These are phyloP conservation scores for Tor tambroides DNA, from an alignment of 2,113 vertebrate species.

Conservation along the genomic window DNA sequence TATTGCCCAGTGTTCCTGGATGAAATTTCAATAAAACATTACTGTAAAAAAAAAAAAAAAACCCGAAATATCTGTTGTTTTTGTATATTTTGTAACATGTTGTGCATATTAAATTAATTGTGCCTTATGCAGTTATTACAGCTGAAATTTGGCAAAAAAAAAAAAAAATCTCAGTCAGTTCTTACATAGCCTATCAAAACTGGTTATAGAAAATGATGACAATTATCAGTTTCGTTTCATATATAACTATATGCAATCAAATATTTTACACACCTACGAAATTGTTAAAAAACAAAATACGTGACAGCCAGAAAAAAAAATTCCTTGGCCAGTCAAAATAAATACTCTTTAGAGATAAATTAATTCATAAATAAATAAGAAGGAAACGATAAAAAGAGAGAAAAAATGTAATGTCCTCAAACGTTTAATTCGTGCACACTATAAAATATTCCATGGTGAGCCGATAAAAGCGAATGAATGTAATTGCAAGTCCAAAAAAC, in stretches of 20 bases:
- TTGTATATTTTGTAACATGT: not conserved
- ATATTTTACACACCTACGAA: not conserved
- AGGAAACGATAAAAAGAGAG: not conserved
- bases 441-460: not conserved
- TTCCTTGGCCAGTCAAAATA: not conserved
- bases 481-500: not conserved
- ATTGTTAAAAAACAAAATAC: not conserved
- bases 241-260: not conserved
- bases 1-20: conserved; percentile 94
- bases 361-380: not conserved
- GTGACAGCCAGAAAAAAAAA: not conserved
- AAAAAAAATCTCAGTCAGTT: not conserved
- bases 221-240: not conserved
- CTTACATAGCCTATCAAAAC: not conserved
- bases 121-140: not conserved
- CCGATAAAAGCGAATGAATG: not conserved
- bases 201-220: not conserved
- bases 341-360: not conserved
- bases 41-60: conserved; percentile 59
- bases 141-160: not conserved
- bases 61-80: not conserved
- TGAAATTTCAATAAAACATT: conserved; percentile 95
- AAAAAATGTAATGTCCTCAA: not conserved
- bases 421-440: not conserved
- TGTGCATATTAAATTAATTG: not conserved